phyloP scores from a whole-genome alignment of 1,140 invertebrate species.

The Hyles euphorbiae region DNA sequence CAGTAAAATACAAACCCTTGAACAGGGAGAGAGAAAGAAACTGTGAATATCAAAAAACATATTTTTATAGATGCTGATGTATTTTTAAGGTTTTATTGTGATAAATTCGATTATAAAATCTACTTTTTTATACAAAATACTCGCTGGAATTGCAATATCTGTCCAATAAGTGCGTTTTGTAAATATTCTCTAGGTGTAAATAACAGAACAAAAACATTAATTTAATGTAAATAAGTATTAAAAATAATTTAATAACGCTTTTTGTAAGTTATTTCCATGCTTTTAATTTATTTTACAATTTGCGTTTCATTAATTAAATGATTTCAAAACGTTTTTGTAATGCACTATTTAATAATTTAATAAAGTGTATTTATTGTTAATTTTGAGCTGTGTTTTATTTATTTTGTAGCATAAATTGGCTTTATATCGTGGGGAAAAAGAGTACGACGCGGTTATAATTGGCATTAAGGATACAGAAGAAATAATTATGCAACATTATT shows the following conservation, averaged over 20 bases:
- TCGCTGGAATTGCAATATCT: slow-evolving; percentile 3
- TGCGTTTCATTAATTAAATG: slow-evolving; percentile 8
- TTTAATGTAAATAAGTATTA: slow-evolving; percentile 35
- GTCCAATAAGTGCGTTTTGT: slow-evolving; percentile 38
- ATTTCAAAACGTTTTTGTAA: slow-evolving; percentile 29
- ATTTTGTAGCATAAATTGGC: background rate
- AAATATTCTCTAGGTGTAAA: slow-evolving; percentile 34
- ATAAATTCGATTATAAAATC: slow-evolving; percentile 9
- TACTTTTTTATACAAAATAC: slow-evolving; percentile 5
- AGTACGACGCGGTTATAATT: too few species aligned
- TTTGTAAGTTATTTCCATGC: slow-evolving; percentile 35
- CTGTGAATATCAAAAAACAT: slow-evolving; percentile 1
- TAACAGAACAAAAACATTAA: slow-evolving; percentile 24
- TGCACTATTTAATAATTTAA: slow-evolving; percentile 60
- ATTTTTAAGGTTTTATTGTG: slow-evolving; percentile 16
- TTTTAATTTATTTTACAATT: slow-evolving; percentile 36
- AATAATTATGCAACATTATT: too few species aligned
- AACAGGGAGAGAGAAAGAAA: background rate
- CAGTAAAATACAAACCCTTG: too few species aligned
- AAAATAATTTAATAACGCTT: slow-evolving; percentile 26
- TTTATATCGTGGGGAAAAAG: too few species aligned
- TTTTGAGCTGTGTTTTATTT: slow-evolving; percentile 40
- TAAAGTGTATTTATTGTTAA: slow-evolving; percentile 67
- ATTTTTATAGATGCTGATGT: slow-evolving; percentile 7
- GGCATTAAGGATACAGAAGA: too few species aligned